Percentiles rank a stretch among this genome's conserved stretches.
Evolutionary conservation across 2,797 vertebrate genomes (phyloP).

Genomic region (Darevskia mixta): DNA sequence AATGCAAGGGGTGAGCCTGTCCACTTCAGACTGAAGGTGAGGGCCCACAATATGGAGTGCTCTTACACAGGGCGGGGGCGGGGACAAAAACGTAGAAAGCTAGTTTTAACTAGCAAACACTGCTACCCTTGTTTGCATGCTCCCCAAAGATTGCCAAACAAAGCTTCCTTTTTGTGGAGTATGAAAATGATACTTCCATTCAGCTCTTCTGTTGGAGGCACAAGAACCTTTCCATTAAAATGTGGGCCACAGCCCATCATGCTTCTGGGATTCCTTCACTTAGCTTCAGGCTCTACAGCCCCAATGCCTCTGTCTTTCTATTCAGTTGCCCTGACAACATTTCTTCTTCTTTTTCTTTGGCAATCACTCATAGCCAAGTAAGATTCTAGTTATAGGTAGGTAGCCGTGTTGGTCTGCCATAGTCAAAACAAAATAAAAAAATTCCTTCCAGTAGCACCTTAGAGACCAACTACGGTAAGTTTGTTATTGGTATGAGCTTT

Average conservation of each 20-base stretch:
- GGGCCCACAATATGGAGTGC: not conserved
- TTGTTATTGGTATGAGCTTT: no score
- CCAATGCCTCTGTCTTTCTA: no score
- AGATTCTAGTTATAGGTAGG: no score
- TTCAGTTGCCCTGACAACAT: no score
- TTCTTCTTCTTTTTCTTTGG: no score
- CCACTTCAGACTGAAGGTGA: not conserved
- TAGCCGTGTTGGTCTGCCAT: no score
- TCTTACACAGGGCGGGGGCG: not conserved
- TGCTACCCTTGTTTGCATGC: not conserved
- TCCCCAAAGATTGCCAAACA: not conserved
- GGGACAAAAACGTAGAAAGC: not conserved
- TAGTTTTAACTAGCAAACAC: not conserved
- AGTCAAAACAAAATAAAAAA: no score
- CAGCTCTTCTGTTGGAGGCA: not conserved
- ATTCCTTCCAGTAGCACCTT: no score
- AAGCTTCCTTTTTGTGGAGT: not conserved
- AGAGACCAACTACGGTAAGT: no score
- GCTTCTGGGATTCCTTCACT: not conserved
- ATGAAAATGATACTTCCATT: not conserved
- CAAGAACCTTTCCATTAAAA: not conserved
- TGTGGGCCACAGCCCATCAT: not conserved
- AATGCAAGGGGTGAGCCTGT: not conserved
- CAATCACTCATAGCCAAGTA: no score
- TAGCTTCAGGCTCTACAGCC: not conserved